Percentiles rank a stretch among this genome's conserved stretches.
These are phyloP conservation scores for Doris montereyensis DNA, from an alignment of 2,888 invertebrate species.

Conservation along the genomic window DNA sequence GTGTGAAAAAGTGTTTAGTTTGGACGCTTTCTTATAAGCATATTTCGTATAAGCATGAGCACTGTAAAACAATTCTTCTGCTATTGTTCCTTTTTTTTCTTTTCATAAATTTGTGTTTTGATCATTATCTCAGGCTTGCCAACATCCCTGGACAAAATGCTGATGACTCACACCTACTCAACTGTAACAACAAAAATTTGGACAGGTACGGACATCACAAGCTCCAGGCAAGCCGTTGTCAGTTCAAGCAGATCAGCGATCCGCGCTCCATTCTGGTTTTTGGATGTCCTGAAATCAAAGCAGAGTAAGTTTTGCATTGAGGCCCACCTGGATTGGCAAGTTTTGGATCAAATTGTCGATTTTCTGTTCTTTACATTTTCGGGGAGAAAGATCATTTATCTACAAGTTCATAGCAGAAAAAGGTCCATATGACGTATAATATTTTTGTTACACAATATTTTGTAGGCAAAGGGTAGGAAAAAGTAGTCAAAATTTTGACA, in stretches of 20 bases:
- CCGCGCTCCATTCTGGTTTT: slow-evolving; percentile 62
- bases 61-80: too few relatives aligned
- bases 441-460: too few relatives aligned
- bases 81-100: too few relatives aligned
- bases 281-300: slow-evolving; percentile 62
- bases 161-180: slow-evolving; percentile 57
- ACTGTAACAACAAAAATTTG: slow-evolving; percentile 64
- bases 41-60: neutral
- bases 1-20: neutral
- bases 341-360: too few relatives aligned
- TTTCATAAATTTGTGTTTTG: too few relatives aligned
- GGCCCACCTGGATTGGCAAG: too few relatives aligned
- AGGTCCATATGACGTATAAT: too few relatives aligned
- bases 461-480: too few relatives aligned
- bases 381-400: too few relatives aligned
- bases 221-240: slow-evolving; percentile 54
- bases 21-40: neutral
- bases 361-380: too few relatives aligned
- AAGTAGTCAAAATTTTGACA: too few relatives aligned
- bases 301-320: slow-evolving; percentile 53
- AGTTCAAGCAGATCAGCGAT: slow-evolving; percentile 65
- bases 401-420: too few relatives aligned
- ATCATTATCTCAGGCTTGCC: slow-evolving; percentile 40
- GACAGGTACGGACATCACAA: slow-evolving; percentile 67
- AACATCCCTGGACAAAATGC: slow-evolving; percentile 52